Percentiles rank a stretch among this genome's conserved stretches.
Evolutionary conservation across 2,888 invertebrate species (phyloP).

Genomic region (Chrysodeixis includens): DNA sequence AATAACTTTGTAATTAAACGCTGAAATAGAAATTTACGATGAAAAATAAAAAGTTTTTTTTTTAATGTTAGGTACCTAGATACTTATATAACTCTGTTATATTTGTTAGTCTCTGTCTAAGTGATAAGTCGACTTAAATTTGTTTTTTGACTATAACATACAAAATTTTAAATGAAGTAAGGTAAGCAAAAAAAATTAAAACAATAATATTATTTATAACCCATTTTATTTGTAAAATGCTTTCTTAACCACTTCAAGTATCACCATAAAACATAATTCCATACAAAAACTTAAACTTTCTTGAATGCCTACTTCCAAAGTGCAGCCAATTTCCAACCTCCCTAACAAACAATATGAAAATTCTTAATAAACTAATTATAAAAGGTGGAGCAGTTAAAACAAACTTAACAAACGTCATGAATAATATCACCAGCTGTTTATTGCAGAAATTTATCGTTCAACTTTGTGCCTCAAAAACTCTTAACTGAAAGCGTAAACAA

Average conservation of each 20-base stretch:
- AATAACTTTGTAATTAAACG: background rate
- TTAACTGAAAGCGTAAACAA: constrained; percentile 84
- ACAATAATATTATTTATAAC: no score
- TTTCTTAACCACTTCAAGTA: constrained; percentile 33
- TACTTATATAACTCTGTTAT: no score
- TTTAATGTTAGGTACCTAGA: no score
- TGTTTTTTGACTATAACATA: no score
- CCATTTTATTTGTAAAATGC: no score
- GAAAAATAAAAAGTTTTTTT: no score
- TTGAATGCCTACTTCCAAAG: constrained; percentile 49
- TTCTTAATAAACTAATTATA: constrained; percentile 79
- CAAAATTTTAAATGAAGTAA: no score
- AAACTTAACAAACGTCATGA: constrained; percentile 84
- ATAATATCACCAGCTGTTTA: constrained; percentile 86
- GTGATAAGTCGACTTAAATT: no score
- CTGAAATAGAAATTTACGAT: background rate
- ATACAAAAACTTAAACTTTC: constrained; percentile 47
- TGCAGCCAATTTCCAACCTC: constrained; percentile 61
- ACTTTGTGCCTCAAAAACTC: constrained; percentile 82
- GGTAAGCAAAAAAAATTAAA: no score
- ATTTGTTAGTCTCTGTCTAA: no score
- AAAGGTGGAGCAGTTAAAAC: constrained; percentile 80
- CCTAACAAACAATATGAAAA: constrained; percentile 67
- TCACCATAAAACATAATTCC: constrained; percentile 42
- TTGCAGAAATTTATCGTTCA: constrained; percentile 82